A percentile compares a stretch with the other conserved stretches of the same genome.
These are phyloP conservation scores for Barbus barbus DNA, from an alignment of 2,113 vertebrate genomes.

Conservation along the genomic window DNA sequence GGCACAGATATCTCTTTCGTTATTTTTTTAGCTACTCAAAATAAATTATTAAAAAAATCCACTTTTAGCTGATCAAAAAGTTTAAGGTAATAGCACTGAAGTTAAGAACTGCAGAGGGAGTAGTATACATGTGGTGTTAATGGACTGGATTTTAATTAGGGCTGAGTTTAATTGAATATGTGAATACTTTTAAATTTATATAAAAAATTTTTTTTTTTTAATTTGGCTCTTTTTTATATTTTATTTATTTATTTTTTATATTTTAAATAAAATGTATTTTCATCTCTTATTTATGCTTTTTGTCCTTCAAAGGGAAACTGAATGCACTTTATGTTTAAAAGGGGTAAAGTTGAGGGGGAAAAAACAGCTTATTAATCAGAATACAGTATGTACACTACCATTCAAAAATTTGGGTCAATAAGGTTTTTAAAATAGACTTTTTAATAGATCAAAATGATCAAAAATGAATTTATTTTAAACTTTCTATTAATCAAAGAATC, in stretches of 20 bases:
- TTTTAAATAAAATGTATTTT: no score
- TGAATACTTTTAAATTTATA: neutral
- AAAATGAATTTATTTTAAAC: no score
- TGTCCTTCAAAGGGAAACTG: no score
- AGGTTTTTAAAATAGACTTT: no score
- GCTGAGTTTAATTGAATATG: neutral
- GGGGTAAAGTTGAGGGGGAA: no score
- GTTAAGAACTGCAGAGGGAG: neutral
- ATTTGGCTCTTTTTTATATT: neutral
- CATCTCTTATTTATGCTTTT: no score
- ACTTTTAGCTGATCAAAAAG: neutral
- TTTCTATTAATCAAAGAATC: no score
- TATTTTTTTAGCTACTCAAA: neutral
- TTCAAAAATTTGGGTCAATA: no score
- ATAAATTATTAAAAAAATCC: neutral
- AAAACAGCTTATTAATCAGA: no score
- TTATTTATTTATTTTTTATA: neutral
- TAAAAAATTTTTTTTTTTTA: neutral
- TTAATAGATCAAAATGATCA: no score
- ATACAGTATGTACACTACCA: no score
- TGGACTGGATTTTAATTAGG: neutral
- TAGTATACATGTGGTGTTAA: neutral
- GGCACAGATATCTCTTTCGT: neutral
- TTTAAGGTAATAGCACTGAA: neutral
- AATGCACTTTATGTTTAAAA: no score